Evolutionary conservation across 2,113 vertebrate species (phyloP).

Genomic region (Malurus cyaneus): DNA sequence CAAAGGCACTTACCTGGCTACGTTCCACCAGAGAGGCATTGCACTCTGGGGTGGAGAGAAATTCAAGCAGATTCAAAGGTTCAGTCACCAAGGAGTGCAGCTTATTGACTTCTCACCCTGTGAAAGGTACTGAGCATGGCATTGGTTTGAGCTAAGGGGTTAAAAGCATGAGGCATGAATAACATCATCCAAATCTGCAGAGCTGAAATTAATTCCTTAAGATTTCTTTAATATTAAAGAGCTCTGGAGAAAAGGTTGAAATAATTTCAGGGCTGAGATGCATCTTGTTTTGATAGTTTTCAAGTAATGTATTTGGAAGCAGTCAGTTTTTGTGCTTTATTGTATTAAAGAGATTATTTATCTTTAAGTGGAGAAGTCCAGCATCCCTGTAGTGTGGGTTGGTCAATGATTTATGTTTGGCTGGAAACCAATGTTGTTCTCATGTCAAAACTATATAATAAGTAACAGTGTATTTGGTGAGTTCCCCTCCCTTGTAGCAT

Average conservation of each 20-base stretch:
- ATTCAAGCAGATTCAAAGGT: conserved; percentile 98
- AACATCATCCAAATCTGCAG: neutral
- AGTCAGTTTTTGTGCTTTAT: neutral
- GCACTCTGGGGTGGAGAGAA: conserved; percentile 99
- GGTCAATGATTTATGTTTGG: neutral
- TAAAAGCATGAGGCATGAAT: neutral
- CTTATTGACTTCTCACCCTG: conserved; percentile 98
- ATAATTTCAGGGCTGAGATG: neutral
- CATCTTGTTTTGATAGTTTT: neutral
- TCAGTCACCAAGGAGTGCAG: conserved; percentile 95
- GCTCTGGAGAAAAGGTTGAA: neutral
- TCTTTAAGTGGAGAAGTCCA: neutral
- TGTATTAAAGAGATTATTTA: neutral
- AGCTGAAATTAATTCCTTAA: neutral
- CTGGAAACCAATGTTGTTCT: neutral
- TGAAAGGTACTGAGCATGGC: conserved; percentile 82
- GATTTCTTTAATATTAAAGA: neutral
- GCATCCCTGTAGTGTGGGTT: neutral
- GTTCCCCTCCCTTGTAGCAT: neutral
- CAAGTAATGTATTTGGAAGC: neutral
- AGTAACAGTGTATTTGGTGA: neutral
- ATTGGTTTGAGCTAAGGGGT: neutral
- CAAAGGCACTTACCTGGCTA: conserved; percentile 94
- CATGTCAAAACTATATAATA: neutral
- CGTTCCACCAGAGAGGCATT: conserved; percentile 95